These are phyloP conservation scores for Orycteropus afer DNA, from an alignment of 2,113 vertebrate genomes.

Conservation along the genomic window DNA sequence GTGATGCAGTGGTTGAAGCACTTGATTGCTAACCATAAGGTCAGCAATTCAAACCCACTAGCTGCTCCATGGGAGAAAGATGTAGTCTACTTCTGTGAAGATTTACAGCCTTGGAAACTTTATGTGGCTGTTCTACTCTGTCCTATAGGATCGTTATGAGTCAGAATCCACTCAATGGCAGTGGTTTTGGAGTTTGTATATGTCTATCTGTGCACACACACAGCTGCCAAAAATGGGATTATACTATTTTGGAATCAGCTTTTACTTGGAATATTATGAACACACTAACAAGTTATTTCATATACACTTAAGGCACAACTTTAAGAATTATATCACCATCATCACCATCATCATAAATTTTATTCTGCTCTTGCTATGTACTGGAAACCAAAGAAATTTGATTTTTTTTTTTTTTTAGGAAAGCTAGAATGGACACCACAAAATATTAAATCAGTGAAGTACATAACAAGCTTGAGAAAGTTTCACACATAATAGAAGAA, in stretches of 20 bases:
- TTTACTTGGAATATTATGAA: background rate
- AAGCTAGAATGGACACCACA: background rate
- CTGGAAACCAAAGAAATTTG: background rate
- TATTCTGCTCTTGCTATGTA: background rate
- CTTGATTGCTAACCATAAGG: too few relatives aligned
- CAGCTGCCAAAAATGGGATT: background rate
- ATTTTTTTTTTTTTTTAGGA: background rate
- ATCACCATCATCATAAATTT: too few relatives aligned
- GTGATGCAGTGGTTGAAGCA: too few relatives aligned
- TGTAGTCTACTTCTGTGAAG: too few relatives aligned
- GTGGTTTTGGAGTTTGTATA: too few relatives aligned
- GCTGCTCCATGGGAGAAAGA: too few relatives aligned
- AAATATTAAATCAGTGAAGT: background rate
- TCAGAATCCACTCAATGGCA: too few relatives aligned
- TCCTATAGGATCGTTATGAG: too few relatives aligned
- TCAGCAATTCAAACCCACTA: too few relatives aligned
- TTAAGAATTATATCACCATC: background rate
- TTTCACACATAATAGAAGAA: background rate
- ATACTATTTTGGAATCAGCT: background rate
- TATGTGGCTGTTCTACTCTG: too few relatives aligned
- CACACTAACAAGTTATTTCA: background rate
- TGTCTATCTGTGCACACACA: background rate
- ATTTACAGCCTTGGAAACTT: too few relatives aligned
- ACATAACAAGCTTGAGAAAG: background rate
- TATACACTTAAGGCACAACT: background rate